A percentile compares a stretch with the other conserved stretches of the same genome.
Evolutionary conservation across 2,797 vertebrate species (phyloP).

Genomic region (Enteromius afrohamiltoni): DNA sequence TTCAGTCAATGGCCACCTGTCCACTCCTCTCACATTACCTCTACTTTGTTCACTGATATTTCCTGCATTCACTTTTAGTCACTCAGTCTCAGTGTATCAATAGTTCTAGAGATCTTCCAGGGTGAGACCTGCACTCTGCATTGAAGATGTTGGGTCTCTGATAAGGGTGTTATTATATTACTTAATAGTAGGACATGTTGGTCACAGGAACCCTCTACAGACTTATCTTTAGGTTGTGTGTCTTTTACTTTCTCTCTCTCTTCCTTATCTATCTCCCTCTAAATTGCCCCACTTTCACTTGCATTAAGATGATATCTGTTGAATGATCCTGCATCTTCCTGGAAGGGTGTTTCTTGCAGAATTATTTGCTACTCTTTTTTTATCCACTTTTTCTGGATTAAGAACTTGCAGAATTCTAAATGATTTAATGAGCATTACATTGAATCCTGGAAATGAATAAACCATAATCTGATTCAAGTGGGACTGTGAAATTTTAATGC

Average conservation of each 20-base stretch:
- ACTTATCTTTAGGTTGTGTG: background rate
- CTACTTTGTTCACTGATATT: constrained; percentile 42
- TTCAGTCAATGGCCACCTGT: constrained; percentile 44
- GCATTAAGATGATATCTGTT: background rate
- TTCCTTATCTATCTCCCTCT: background rate
- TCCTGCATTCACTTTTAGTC: constrained; percentile 9
- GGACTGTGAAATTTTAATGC: background rate
- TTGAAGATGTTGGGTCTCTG: background rate
- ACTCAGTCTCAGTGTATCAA: constrained; percentile 10
- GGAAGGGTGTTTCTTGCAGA: background rate
- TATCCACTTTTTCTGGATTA: background rate
- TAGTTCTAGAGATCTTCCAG: background rate
- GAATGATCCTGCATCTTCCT: background rate
- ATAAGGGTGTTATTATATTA: background rate
- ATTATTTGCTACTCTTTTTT: background rate
- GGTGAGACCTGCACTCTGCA: background rate
- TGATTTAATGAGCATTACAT: background rate
- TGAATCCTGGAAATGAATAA: background rate
- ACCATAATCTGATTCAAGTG: background rate
- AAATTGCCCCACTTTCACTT: background rate
- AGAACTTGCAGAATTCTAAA: background rate
- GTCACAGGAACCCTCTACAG: background rate
- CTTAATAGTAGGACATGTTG: background rate
- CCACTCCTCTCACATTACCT: constrained; percentile 52
- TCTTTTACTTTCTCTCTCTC: background rate